Conservation (phyloP, 2,113 vertebrate genomes). For the Herpailurus yagouaroundi region DNA sequence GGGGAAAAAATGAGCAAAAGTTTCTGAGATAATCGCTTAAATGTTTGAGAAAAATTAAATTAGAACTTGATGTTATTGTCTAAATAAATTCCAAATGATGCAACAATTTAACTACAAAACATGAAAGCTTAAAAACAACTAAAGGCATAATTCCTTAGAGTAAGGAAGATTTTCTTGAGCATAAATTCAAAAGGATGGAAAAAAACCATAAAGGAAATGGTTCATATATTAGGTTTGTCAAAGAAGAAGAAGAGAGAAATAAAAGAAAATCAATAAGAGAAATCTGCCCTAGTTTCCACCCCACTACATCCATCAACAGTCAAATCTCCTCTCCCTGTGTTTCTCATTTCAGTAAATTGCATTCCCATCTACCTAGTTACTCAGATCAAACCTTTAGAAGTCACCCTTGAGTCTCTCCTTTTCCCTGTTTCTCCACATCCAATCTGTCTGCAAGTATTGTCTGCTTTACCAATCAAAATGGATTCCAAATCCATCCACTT, state of each 20-base stretch:
- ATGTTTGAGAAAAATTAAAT: conserved; percentile 23
- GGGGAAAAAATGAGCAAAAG: not conserved
- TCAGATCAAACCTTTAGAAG: not conserved
- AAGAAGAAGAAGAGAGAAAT: not conserved
- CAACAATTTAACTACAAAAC: not conserved
- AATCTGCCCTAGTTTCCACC: not conserved
- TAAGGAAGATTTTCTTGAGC: not conserved
- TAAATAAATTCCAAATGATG: conserved; percentile 44
- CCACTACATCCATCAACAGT: not conserved
- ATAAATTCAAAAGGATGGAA: not conserved
- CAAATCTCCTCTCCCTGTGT: not conserved
- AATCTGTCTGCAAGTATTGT: not conserved
- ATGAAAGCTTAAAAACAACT: not conserved
- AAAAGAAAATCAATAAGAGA: not conserved
- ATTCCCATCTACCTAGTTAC: not conserved
- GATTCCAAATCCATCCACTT: not conserved
- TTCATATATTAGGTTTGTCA: not conserved
- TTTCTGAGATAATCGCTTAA: conserved; percentile 45
- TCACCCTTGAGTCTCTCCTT: not conserved
- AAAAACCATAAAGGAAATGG: not conserved
- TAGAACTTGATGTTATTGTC: not conserved
- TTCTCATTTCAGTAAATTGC: not conserved
- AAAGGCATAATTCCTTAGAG: conserved; percentile 1
- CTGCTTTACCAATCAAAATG: not conserved
- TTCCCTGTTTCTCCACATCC: not conserved